Evolutionary conservation across 2,888 invertebrate species (phyloP).

Genomic region (Prosapia bicincta): DNA sequence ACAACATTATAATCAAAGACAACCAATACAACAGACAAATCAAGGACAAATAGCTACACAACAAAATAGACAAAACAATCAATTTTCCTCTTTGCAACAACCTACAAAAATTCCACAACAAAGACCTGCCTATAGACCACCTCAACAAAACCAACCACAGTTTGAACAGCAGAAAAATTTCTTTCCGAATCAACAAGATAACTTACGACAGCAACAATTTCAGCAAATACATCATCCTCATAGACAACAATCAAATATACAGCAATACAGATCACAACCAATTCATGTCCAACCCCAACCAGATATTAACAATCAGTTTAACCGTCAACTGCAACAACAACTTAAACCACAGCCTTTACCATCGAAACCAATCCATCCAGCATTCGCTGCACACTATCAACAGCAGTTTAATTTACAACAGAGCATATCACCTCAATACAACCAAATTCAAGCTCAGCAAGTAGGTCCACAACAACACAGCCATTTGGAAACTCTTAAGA

Average conservation of each 20-base stretch:
- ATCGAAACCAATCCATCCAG: constrained; percentile 22
- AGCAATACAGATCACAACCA: constrained; percentile 17
- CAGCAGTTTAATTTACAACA: constrained; percentile 24
- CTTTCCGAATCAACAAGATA: constrained; percentile 39
- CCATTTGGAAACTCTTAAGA: constrained; percentile 35
- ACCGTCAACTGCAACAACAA: background rate
- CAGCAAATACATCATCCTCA: constrained; percentile 41
- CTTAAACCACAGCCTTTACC: constrained; percentile 12
- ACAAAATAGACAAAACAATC: constrained; percentile 16
- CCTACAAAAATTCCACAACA: constrained; percentile 19
- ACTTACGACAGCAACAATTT: constrained; percentile 30
- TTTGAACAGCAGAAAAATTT: constrained; percentile 42
- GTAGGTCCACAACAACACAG: constrained; percentile 34
- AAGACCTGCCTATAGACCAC: constrained; percentile 17
- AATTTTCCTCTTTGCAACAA: constrained; percentile 10
- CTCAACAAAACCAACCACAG: constrained; percentile 44
- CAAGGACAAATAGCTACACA: constrained; percentile 23
- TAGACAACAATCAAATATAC: constrained; percentile 27
- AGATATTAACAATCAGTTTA: constrained; percentile 8
- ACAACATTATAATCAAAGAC: constrained; percentile 27
- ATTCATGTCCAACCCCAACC: constrained; percentile 32
- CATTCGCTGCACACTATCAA: constrained; percentile 18
- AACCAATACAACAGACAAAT: constrained; percentile 28
- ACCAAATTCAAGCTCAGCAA: constrained; percentile 33
- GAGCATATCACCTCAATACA: constrained; percentile 29